Evolutionary conservation across 2,888 invertebrate genomes (phyloP).

Genomic region (Deroplatys truncata): DNA sequence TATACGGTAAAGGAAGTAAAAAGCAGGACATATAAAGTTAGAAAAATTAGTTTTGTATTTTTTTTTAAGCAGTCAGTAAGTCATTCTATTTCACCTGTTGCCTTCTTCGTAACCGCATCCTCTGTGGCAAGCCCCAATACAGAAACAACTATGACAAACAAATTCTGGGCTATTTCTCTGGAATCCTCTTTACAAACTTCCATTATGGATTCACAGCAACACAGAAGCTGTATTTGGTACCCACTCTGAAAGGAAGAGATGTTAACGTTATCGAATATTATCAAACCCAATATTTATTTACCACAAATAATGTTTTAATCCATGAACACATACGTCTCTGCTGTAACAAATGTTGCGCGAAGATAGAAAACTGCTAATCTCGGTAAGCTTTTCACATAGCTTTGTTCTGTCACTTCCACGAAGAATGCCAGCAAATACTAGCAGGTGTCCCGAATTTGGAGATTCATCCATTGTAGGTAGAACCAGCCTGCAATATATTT

Average conservation of each 20-base stretch:
- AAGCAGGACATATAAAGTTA: no score
- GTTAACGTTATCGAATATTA: not conserved
- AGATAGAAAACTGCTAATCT: slow-evolving; percentile 55
- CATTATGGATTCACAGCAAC: slow-evolving; percentile 53
- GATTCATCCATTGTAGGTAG: slow-evolving; percentile 57
- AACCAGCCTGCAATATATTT: slow-evolving; percentile 65
- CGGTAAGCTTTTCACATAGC: slow-evolving; percentile 49
- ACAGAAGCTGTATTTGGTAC: slow-evolving; percentile 56
- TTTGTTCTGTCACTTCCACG: slow-evolving; percentile 52
- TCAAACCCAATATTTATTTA: no score
- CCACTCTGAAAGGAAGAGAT: slow-evolving; percentile 44
- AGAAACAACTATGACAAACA: slow-evolving; percentile 41
- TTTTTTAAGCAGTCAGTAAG: no score
- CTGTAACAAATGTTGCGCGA: slow-evolving; percentile 55
- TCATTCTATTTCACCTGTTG: slow-evolving; percentile 15
- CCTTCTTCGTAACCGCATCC: slow-evolving; percentile 19
- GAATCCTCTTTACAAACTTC: slow-evolving; percentile 46
- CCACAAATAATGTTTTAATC: not conserved
- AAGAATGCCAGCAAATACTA: slow-evolving; percentile 58
- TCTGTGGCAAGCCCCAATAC: slow-evolving; percentile 36
- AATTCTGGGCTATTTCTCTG: slow-evolving; percentile 30
- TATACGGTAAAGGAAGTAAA: no score
- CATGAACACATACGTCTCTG: slow-evolving; percentile 47
- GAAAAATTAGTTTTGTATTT: no score
- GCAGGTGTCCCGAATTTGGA: slow-evolving; percentile 51